These are phyloP conservation scores for Todiramphus saurophagus DNA, from an alignment of 2,113 vertebrate species.

Conservation along the genomic window DNA sequence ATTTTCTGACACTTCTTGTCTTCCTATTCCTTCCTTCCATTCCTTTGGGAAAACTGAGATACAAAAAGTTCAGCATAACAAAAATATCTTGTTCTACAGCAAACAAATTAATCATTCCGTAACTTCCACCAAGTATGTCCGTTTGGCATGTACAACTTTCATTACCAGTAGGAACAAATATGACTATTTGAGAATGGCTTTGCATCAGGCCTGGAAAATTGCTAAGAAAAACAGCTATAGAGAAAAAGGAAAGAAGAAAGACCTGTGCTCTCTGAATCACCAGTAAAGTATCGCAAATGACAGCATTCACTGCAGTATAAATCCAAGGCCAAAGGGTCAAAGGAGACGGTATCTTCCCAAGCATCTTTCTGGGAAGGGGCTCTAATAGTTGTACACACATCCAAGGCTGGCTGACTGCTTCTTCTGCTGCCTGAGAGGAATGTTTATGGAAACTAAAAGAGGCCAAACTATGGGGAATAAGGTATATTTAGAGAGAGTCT, in stretches of 20 bases:
- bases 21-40: neutral
- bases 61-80: neutral
- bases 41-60: neutral
- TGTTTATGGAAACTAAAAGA: slow-evolving; percentile 30
- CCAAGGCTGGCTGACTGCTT: neutral
- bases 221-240: neutral
- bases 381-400: neutral
- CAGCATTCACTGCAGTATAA: neutral
- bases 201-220: neutral
- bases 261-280: neutral
- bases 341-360: neutral
- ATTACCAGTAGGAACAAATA: neutral
- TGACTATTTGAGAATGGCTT: neutral
- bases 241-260: neutral
- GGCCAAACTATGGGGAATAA: neutral
- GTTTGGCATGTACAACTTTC: neutral
- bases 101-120: neutral
- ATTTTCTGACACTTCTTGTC: neutral
- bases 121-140: neutral
- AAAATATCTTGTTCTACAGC: neutral
- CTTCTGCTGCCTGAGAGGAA: neutral
- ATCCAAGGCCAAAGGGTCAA: neutral
- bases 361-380: neutral
- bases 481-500: neutral
- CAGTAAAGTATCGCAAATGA: neutral